These are phyloP conservation scores for Penaeus indicus DNA, from an alignment of 1,140 invertebrate genomes.

Conservation along the genomic window DNA sequence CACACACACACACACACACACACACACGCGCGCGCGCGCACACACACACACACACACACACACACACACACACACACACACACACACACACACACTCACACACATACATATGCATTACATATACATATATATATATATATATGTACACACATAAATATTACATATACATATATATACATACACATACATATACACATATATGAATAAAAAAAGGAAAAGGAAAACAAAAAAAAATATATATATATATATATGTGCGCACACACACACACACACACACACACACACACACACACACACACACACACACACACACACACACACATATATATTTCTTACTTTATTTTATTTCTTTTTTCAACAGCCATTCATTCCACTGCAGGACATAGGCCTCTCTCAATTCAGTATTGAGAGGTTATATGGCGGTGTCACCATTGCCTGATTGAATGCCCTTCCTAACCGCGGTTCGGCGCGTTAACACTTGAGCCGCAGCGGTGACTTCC, in stretches of 20 bases:
- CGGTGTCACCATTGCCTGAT: too few species aligned
- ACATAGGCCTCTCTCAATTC: too few species aligned
- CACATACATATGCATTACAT: not conserved
- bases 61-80: not conserved
- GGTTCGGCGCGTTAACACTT: too few species aligned
- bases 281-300: not conserved
- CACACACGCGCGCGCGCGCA: not conserved
- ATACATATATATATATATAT: not conserved
- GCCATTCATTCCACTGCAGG: too few species aligned
- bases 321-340: too few species aligned
- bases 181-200: not conserved
- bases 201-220: not conserved
- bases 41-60: not conserved
- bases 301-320: not conserved
- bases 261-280: not conserved
- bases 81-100: not conserved
- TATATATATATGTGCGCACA: not conserved
- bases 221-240: slow-evolving; percentile 7
- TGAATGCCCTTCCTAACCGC: too few species aligned
- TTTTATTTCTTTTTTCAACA: too few species aligned
- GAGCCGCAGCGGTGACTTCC: too few species aligned
- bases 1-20: not conserved
- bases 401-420: too few species aligned
- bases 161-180: not conserved
- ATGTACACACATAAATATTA: not conserved